phyloP scores from a whole-genome alignment of 2,888 invertebrate species.

The Pollenia angustigena region DNA sequence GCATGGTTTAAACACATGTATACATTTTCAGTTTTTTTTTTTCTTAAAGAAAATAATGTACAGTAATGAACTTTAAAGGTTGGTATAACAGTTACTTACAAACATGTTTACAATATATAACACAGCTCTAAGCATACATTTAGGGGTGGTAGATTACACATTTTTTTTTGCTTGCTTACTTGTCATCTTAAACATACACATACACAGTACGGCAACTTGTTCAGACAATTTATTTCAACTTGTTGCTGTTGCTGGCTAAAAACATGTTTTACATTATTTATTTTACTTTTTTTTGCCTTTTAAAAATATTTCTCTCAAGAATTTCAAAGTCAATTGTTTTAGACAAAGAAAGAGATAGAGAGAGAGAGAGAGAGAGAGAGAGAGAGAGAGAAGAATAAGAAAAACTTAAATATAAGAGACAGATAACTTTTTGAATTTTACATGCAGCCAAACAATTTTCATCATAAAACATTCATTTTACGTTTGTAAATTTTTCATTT shows the following conservation, averaged over 20 bases:
- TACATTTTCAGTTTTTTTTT: neutral
- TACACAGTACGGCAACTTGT: neutral
- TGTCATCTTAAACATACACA: neutral
- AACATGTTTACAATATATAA: neutral
- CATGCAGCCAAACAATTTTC: neutral
- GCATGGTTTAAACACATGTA: neutral
- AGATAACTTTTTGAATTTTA: constrained; percentile 24
- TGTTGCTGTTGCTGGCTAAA: constrained; percentile 56
- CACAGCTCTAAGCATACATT: constrained; percentile 39
- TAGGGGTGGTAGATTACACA: constrained; percentile 21
- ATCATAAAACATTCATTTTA: neutral
- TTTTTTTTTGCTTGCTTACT: neutral
- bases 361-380: neutral
- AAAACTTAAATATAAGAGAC: neutral
- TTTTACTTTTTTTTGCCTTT: neutral
- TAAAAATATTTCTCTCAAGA: neutral
- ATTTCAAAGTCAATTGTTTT: neutral
- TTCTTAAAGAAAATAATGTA: neutral
- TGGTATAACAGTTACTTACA: neutral
- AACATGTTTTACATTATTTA: neutral
- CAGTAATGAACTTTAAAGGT: neutral
- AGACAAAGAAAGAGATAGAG: neutral
- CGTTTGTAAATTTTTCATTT: neutral
- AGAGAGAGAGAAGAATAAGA: neutral
- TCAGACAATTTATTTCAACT: constrained; percentile 60